Percentiles rank a stretch among this genome's conserved stretches.
Conservation (phyloP, 53 echinoderm and acorn worm species). For the Glandiceps talaboti region DNA sequence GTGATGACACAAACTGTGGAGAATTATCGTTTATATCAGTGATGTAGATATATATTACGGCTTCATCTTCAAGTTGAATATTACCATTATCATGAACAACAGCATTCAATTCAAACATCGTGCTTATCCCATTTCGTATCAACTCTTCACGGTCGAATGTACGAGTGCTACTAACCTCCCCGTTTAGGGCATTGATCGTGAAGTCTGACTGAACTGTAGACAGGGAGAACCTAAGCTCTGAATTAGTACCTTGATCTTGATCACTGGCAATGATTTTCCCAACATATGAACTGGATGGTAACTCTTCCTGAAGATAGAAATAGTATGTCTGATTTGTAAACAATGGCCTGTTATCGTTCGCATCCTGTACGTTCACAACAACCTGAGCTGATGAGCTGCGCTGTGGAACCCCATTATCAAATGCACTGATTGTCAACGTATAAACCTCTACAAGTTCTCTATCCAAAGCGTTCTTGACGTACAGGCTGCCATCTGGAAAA, state of each 20-base stretch:
- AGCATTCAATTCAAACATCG: constrained; percentile 35
- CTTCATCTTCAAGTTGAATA: constrained; percentile 34
- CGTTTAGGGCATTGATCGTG: constrained; percentile 35
- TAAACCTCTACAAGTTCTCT: constrained; percentile 52
- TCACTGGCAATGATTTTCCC: constrained; percentile 61
- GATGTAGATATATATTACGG: constrained; percentile 46
- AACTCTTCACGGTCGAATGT: constrained; percentile 67
- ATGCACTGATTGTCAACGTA: constrained; percentile 43
- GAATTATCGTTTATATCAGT: constrained; percentile 75
- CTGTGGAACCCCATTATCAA: constrained; percentile 68
- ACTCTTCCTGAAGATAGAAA: constrained; percentile 56
- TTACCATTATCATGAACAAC: constrained; percentile 60
- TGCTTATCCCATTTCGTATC: constrained; percentile 18
- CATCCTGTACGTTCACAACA: constrained; percentile 48
- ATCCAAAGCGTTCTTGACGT: constrained; percentile 63
- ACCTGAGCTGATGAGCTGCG: constrained; percentile 28
- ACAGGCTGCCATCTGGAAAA: constrained; percentile 81
- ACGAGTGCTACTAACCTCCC: constrained; percentile 42
- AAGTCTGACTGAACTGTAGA: constrained; percentile 55
- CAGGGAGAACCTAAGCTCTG: constrained; percentile 47
- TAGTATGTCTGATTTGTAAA: constrained; percentile 70
- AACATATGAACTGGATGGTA: constrained; percentile 21
- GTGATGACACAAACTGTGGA: constrained; percentile 43
- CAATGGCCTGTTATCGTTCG: constrained; percentile 82
- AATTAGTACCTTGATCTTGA: constrained; percentile 55